Conservation (phyloP, 2,113 vertebrate species). For the Talpa occidentalis region DNA sequence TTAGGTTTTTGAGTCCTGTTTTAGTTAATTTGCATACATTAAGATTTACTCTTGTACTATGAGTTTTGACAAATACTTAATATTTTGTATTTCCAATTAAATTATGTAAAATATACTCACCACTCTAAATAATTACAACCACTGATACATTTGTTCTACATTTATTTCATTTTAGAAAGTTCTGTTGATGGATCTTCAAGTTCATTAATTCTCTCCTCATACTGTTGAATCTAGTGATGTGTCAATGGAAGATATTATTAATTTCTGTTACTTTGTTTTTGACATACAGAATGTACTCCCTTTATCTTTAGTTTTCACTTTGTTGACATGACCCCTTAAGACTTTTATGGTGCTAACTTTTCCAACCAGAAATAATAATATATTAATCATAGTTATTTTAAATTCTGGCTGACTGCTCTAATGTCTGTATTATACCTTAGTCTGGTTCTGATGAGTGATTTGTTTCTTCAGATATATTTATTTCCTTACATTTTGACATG, state of each 20-base stretch:
- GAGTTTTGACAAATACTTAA: neutral
- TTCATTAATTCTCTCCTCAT: neutral
- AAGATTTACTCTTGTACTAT: neutral
- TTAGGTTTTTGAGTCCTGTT: too few species aligned
- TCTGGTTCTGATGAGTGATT: neutral
- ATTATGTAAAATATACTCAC: neutral
- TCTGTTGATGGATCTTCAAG: neutral
- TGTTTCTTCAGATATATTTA: neutral
- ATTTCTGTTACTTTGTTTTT: neutral
- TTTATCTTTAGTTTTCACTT: neutral
- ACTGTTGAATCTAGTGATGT: neutral
- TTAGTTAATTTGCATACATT: neutral
- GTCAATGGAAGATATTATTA: neutral
- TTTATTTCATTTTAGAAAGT: neutral
- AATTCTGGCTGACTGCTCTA: neutral
- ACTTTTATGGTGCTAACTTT: neutral
- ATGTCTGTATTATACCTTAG: neutral
- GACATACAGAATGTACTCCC: neutral
- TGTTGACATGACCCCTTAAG: neutral
- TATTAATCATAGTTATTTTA: neutral
- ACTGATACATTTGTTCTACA: neutral
- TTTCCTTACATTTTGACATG: neutral
- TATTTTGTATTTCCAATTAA: neutral
- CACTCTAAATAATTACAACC: neutral
- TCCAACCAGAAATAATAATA: neutral